Base-by-base conservation (phyloP, 2,797 vertebrate genomes). In the Aldrovandia affinis region DNA sequence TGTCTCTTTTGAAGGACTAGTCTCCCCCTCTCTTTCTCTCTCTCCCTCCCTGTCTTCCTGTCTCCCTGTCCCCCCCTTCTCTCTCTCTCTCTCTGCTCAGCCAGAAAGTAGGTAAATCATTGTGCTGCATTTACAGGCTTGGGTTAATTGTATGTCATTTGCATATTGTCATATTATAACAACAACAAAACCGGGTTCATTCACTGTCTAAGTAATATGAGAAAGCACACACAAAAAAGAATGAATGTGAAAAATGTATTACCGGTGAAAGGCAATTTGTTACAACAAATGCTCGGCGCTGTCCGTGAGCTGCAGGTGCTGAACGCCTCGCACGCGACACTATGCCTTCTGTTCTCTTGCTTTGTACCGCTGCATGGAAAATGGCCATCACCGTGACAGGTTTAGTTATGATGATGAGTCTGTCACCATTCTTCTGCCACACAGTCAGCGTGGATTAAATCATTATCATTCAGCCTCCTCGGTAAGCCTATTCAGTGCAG, bases 21-120 rank as follows among this genome's bases (percentile, higher is more conserved):
- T 50, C 6, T 50, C n/a, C n/a, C n/a, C 57, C 42, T 81, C 59
- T 44, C 59, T 68, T 42, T 52, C 73, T 77, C 36, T 77, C 81
- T 82, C 81, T 82, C 55, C 33, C 80, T n/a, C n/a, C n/a, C n/a
- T n/a, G n/a, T n/a, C n/a, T n/a, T n/a, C n/a, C n/a, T n/a, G n/a
- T n/a, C n/a, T n/a, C n/a, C n/a, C n/a, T n/a, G n/a, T n/a, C n/a
- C n/a, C n/a, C n/a, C n/a, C n/a, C n/a, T n/a, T 47, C 28, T 30
- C 80, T 81, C 42, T 81, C 63, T 81, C 80, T 47, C 61, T 59
- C 1, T 65, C 61, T 28, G 28, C 2, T 10, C 61, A 65, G 25
- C 28, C 6, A 28, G 61, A 8, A 65, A n/a, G 22, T 18, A 61
- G n/a, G 28, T 65, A 57, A 2, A 20, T 20, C 12, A 57, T 57